Base-by-base conservation (phyloP, 2,888 invertebrate genomes). In the Archaeoteleia sp. region DNA sequence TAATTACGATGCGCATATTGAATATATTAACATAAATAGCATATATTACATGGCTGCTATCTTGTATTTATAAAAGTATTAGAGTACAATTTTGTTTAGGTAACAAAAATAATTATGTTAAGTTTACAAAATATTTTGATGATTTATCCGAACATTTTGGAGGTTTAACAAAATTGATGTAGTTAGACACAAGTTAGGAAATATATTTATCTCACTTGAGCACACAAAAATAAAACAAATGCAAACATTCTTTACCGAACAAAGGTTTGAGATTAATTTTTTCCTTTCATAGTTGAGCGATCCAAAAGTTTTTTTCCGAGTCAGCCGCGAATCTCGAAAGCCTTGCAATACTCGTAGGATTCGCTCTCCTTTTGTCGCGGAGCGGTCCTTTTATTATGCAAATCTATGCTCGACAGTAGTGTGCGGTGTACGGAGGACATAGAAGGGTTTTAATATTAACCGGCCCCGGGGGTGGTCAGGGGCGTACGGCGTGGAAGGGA, bases 391-490 rank as follows among this genome's bases (percentile, higher is more conserved):
- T 80, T 78, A 79, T 80, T 80, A 76, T 80, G 80, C 80, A 69
- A 82, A 82, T 81, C 80, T 73, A 69, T 77, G 75, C 71, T 74
- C 67, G 75, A 58, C 65, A 61, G 69, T 68, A 68, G 71, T 62
- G 72, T 54, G 68, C 71, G 67, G 66, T 61, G 45, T 42, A 54
- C 67, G 48, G 39, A 61, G 65, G 60, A 72, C 67, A 70, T 75
- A 77, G 76, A 75, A 73, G 75, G 78, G 72, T 73, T 80, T 80
- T 80, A 78, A 81, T 81, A 79, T 79, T 81, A 80, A 79, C 75
- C 75, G 66, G 65, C 48, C 65, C 57, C 61, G 69, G 69, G 70
- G 72, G 66, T 53, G 46, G 51, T 42, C 57, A 62, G 62, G 45
- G 49, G 43, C 48, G 37, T 14, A 25, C 32, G 35, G 39, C 40